These are phyloP conservation scores for Drepana falcataria DNA, from an alignment of 2,888 invertebrate species.

Conservation along the genomic window DNA sequence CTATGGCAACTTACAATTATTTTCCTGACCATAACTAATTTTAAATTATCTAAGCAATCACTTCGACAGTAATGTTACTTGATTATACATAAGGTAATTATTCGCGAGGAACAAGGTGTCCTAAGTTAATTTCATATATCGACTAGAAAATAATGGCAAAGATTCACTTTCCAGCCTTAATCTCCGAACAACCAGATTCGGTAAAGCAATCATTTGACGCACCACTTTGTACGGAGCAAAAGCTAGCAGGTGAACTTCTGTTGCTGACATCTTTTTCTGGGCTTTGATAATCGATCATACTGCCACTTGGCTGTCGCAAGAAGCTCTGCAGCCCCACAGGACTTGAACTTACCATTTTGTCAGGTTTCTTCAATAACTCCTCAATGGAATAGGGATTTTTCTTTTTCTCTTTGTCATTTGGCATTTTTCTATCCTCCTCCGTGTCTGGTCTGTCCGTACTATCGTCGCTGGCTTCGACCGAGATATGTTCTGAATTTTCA, in stretches of 20 bases:
- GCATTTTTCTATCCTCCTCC: slow-evolving; percentile 56
- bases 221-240: slow-evolving; percentile 62
- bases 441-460: slow-evolving; percentile 76
- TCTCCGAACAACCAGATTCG: slow-evolving; percentile 57
- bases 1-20: not conserved
- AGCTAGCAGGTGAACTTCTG: slow-evolving; percentile 69
- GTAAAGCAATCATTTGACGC: slow-evolving; percentile 63
- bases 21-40: not conserved
- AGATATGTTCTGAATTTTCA: slow-evolving; percentile 66
- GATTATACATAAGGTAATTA: not conserved
- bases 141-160: slow-evolving; percentile 9
- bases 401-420: slow-evolving; percentile 75
- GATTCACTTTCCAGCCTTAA: slow-evolving; percentile 58
- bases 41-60: not conserved
- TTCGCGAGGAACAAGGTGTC: not conserved
- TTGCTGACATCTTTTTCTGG: slow-evolving; percentile 53
- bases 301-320: slow-evolving; percentile 79
- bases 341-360: slow-evolving; percentile 72
- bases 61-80: not conserved
- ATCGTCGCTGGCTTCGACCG: slow-evolving; percentile 80
- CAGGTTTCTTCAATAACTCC: slow-evolving; percentile 89
- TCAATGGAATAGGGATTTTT: slow-evolving; percentile 93
- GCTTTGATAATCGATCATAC: slow-evolving; percentile 70
- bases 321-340: slow-evolving; percentile 63
- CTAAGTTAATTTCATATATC: slow-evolving; percentile 7